Percentiles rank a stretch among this genome's conserved stretches.
Conservation (phyloP, 2,113 vertebrate genomes). For the Festucalex cinctus region DNA sequence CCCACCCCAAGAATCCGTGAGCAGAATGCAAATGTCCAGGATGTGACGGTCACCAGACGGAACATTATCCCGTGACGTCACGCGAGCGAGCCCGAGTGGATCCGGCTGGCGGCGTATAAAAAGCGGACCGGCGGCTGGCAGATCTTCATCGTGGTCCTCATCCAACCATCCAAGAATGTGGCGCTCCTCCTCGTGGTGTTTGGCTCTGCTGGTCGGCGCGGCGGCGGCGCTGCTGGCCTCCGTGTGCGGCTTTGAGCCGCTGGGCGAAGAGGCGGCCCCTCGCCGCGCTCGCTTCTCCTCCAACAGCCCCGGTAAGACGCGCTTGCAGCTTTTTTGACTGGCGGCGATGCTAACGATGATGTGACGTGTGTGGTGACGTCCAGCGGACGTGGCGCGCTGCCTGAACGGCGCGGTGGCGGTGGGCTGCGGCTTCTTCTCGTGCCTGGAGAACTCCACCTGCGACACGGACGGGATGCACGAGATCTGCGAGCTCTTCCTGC, state of each 20-base stretch:
- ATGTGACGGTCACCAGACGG: neutral
- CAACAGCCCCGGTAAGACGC: conserved; percentile 73
- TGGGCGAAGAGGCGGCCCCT: conserved; percentile 51
- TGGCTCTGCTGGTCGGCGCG: conserved; percentile 41
- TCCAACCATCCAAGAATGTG: neutral
- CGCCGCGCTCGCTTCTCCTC: conserved; percentile 69
- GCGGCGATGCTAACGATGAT: too few relatives aligned
- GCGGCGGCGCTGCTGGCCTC: conserved; percentile 41
- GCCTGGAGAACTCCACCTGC: conserved; percentile 95
- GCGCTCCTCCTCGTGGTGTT: conserved; percentile 19
- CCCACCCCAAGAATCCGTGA: neutral
- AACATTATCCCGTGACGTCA: conserved; percentile 1
- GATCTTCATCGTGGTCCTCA: neutral
- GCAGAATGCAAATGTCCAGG: conserved; percentile 1
- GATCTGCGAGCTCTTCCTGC: conserved; percentile 91
- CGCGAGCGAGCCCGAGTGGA: neutral
- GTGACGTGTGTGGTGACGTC: conserved; percentile 1
- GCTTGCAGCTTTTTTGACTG: too few relatives aligned
- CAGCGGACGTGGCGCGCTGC: conserved; percentile 88
- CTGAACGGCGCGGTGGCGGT: conserved; percentile 84
- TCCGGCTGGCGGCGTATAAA: neutral
- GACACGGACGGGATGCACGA: conserved; percentile 94
- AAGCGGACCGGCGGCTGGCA: neutral
- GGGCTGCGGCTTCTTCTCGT: conserved; percentile 90
- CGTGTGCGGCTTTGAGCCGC: conserved; percentile 43